Evolutionary conservation across 2,888 invertebrate genomes (phyloP), one percentile per base, ranked within the genome.

Genomic region (Cacoxenus indagator): DNA sequence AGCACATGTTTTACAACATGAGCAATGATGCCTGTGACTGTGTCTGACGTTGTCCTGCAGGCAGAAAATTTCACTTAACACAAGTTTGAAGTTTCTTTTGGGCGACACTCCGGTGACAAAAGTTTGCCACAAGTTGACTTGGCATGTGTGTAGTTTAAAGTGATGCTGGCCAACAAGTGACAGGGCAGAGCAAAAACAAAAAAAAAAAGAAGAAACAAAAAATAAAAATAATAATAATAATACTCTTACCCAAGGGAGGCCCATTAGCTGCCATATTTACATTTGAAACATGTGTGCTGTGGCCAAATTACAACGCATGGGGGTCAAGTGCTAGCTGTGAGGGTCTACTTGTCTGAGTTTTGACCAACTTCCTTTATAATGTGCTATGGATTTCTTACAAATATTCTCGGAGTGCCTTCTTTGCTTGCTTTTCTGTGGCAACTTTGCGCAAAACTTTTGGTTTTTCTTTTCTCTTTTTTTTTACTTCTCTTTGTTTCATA

Each of bases 211-310:
- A 31, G 31, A 8, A 31, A 37, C 8, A 37, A 37, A 37, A 5
- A 37, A 37, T 14, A 11, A 8, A 37, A 37, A 37, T 37, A 37
- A 5, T 11, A 6, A 48, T 17, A 8, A 6, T 51, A 9, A n/a
- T n/a, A 11, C 3, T 59, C 59, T 54, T 62, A 69, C 71, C 66
- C 65, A 17, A 17, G 82, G 78, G 73, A 74, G 66, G 67, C 64
- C 73, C 81, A 78, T 80, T 82, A 72, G 75, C 68, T 68, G 70
- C 72, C 70, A 73, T 82, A 82, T 80, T 82, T 82, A 82, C 80
- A 81, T 81, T 75, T 75, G 69, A 46, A 68, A 67, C 69, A 64
- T 70, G 57, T 71, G 67, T 75, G 77, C 75, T 76, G 77, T 74
- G 75, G 68, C 68, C 62, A 73, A 68, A 71, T 67, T 69, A 65